These are phyloP conservation scores for Hypsopygia costalis DNA, from an alignment of 2,888 invertebrate genomes.

Conservation along the genomic window DNA sequence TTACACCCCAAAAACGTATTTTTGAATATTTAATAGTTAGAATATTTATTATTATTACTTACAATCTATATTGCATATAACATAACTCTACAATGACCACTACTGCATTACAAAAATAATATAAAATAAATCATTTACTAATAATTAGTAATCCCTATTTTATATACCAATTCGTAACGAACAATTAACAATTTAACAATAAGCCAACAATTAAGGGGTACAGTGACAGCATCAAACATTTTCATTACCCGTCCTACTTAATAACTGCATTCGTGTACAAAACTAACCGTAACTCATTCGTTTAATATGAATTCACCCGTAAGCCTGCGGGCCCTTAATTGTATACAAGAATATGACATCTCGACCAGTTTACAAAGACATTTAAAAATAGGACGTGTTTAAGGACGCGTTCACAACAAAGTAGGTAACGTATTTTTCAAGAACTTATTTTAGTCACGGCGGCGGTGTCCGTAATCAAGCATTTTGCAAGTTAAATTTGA, in stretches of 20 bases:
- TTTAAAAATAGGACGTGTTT: neutral
- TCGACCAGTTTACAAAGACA: slow-evolving; percentile 2
- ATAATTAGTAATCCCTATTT: no score
- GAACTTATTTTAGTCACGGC: no score
- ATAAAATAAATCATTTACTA: no score
- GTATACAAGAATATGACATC: slow-evolving; percentile 32
- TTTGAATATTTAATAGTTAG: no score
- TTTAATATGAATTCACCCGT: slow-evolving; percentile 51
- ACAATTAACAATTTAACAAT: slow-evolving; percentile 11
- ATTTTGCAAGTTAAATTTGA: no score
- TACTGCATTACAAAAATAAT: no score
- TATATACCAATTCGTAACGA: slow-evolving; percentile 12
- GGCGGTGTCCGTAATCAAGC: no score
- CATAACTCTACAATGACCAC: no score
- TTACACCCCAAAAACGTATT: no score
- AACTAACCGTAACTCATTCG: slow-evolving; percentile 76
- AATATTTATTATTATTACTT: no score
- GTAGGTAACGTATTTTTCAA: no score
- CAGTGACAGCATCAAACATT: slow-evolving; percentile 12
- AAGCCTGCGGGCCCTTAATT: slow-evolving; percentile 64
- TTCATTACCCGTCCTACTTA: slow-evolving; percentile 10
- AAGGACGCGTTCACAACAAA: neutral
- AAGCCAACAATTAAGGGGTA: slow-evolving; percentile 5
- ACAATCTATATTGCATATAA: no score
- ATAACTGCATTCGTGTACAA: slow-evolving; percentile 50